Evolutionary conservation across 2,888 invertebrate species (phyloP).

Genomic region (Keiferia lycopersicella): DNA sequence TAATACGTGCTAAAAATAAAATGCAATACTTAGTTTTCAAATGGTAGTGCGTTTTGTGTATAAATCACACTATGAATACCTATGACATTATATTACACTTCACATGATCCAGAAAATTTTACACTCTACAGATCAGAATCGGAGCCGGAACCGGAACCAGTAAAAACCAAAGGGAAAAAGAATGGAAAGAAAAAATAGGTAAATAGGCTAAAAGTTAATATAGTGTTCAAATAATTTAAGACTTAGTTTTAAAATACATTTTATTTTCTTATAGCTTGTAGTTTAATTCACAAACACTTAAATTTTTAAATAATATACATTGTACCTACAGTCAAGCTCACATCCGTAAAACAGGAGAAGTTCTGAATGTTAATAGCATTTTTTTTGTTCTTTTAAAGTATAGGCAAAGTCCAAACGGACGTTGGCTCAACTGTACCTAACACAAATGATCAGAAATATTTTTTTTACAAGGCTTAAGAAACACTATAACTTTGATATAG

Average conservation of each 20-base stretch:
- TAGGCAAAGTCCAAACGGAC: no score
- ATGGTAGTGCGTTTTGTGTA: no score
- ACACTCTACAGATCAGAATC: conserved; percentile 57
- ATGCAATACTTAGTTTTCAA: no score
- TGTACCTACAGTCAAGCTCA: no score
- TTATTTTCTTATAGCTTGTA: conserved; percentile 20
- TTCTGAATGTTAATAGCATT: no score
- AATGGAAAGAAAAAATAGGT: conserved; percentile 54
- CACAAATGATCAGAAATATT: neutral
- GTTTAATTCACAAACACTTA: neutral
- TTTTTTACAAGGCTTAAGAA: neutral
- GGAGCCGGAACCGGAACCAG: conserved; percentile 51
- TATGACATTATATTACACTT: neutral
- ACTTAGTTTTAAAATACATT: conserved; percentile 23
- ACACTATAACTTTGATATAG: neutral
- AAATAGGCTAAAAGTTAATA: neutral
- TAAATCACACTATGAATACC: no score
- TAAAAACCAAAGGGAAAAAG: conserved; percentile 55
- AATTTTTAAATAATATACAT: neutral
- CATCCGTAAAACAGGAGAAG: no score
- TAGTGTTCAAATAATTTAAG: conserved; percentile 8
- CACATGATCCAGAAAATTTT: conserved; percentile 20
- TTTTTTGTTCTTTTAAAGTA: no score
- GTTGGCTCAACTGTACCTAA: neutral
- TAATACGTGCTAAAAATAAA: no score